A percentile compares a stretch with the other conserved stretches of the same genome.
Evolutionary conservation across 2,797 vertebrate species (phyloP).

Genomic region (Botia almorhae): DNA sequence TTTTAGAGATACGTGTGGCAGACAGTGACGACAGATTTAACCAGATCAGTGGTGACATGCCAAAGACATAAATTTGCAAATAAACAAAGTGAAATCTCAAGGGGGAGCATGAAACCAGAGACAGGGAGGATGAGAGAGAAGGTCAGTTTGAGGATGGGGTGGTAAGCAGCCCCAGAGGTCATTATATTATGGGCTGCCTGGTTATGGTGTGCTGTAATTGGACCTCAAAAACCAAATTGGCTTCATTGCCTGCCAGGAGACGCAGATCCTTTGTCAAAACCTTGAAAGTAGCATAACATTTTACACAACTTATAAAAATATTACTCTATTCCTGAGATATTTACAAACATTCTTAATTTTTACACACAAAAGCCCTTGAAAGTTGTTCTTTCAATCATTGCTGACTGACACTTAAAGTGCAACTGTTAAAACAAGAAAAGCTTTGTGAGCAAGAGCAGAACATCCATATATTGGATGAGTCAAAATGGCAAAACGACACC

Average conservation of each 20-base stretch:
- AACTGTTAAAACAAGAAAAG: neutral
- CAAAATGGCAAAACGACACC: constrained; percentile 2
- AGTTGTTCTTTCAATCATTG: neutral
- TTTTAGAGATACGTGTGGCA: constrained; percentile 4
- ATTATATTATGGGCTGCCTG: no score
- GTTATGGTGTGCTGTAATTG: neutral
- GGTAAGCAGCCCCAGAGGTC: no score
- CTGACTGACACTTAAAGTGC: constrained; percentile 2
- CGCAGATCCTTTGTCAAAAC: neutral
- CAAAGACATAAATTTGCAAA: constrained; percentile 4
- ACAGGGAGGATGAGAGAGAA: neutral
- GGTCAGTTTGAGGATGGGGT: neutral
- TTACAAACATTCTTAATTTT: neutral
- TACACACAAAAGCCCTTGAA: neutral
- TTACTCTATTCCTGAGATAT: neutral
- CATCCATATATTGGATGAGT: neutral
- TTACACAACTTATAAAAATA: neutral
- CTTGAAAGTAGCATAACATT: neutral
- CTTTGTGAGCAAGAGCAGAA: neutral
- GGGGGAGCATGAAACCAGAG: constrained; percentile 10
- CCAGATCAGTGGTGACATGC: constrained; percentile 5
- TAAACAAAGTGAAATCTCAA: constrained; percentile 11
- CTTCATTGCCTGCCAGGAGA: neutral
- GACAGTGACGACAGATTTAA: neutral
- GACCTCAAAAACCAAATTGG: neutral